These are phyloP conservation scores for Achroia grisella DNA, from an alignment of 1,140 invertebrate genomes.

Conservation along the genomic window DNA sequence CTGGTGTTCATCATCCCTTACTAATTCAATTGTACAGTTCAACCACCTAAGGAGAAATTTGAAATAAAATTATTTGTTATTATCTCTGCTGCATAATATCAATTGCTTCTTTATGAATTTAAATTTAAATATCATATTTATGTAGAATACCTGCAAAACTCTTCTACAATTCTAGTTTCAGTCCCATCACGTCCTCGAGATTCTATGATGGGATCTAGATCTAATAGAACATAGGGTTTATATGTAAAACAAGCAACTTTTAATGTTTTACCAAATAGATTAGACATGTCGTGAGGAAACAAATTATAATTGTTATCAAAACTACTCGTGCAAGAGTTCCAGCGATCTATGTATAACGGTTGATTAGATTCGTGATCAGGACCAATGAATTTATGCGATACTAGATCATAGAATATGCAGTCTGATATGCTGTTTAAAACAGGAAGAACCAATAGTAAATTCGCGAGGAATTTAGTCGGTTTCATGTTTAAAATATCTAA, in stretches of 20 bases:
- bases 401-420: conserved; percentile 38
- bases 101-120: too few relatives aligned
- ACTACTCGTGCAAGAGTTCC: conserved; percentile 38
- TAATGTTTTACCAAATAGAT: conserved; percentile 48
- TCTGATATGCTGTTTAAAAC: conserved; percentile 3
- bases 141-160: conserved; percentile 64
- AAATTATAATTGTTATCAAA: conserved; percentile 38
- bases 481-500: conserved; percentile 35
- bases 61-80: conserved; percentile 1
- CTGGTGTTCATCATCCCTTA: conserved; percentile 67
- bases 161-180: conserved; percentile 54
- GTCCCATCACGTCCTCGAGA: conserved; percentile 45
- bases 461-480: conserved; percentile 37
- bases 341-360: conserved; percentile 37
- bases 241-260: conserved; percentile 59
- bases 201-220: conserved; percentile 32
- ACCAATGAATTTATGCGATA: conserved; percentile 53
- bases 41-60: conserved; percentile 53
- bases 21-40: conserved; percentile 66
- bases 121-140: too few relatives aligned
- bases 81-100: too few relatives aligned
- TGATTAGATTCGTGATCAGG: conserved; percentile 16
- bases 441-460: conserved; percentile 42
- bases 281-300: conserved; percentile 53
- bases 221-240: conserved; percentile 55